Percentiles rank a stretch among this genome's conserved stretches.
Evolutionary conservation across 1,140 invertebrate species (phyloP).

Genomic region (Acyrthosiphon pisum): DNA sequence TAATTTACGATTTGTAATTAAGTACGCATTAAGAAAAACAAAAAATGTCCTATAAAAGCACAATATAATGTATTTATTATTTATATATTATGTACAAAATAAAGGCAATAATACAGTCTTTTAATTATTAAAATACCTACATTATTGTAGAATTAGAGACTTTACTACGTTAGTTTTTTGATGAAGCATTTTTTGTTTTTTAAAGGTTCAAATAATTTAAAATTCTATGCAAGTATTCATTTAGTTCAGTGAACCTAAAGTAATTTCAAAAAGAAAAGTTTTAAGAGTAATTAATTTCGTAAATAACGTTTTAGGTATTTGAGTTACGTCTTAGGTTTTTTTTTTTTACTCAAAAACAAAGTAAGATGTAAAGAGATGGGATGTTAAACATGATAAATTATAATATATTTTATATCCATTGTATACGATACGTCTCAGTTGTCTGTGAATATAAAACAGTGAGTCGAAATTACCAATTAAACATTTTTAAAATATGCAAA

Average conservation of each 20-base stretch:
- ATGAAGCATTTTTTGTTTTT: background rate
- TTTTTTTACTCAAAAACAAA: background rate
- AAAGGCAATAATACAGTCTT: background rate
- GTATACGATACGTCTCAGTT: background rate
- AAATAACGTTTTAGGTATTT: background rate
- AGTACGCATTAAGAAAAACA: background rate
- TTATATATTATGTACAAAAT: background rate
- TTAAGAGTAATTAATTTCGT: background rate
- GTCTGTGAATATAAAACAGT: background rate
- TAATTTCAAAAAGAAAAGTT: background rate
- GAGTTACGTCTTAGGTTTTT: background rate
- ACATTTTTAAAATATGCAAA: background rate
- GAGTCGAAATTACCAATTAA: background rate
- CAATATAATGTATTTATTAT: background rate
- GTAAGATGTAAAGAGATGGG: background rate
- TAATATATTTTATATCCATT: background rate
- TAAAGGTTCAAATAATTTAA: background rate
- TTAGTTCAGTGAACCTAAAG: background rate
- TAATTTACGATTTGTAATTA: background rate
- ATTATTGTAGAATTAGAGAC: background rate
- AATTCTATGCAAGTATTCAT: background rate
- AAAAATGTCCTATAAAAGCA: background rate
- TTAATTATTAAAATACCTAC: background rate
- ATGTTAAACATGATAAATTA: background rate
- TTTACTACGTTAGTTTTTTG: background rate